Evolutionary conservation across 2,797 vertebrate species (phyloP), one percentile per base, ranked within the genome.

Genomic region (Scomberomorus guttatus): DNA sequence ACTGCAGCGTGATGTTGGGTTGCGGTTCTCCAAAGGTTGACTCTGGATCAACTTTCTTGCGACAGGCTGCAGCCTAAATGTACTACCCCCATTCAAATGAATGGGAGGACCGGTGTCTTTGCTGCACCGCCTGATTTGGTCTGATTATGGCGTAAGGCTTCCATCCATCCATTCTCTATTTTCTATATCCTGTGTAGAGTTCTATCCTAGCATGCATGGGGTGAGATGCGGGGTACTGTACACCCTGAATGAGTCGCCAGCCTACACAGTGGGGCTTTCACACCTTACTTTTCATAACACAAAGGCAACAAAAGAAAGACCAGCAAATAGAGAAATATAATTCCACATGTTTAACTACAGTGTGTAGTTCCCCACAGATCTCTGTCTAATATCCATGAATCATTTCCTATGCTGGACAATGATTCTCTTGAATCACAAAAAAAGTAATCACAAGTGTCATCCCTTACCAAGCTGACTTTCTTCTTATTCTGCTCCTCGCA

Each of bases 381-480:
- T 17, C 44, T 48, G 0, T 48, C 15, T 17, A 18, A 51, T 66
- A 52, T 52, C 29, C 67, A 27, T 59, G 54, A 74, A 62, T 74
- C 27, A 14, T 61, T 66, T 42, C 18, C 39, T 32, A n/a, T 5
- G 9, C 13, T 18, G 25, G 13, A 64, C 75, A 39, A 3, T 50
- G 46, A 66, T 81, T 68, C 75, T 84, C 68, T 58, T 32, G 62
- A 56, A 63, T 44, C 34, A 68, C 69, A 76, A 29, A 63, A 82
- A 78, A 78, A 77, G 24, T 80, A 75, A 85, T 82, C 57, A 54
- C 29, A 82, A 77, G 62, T 75, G 82, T 87, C 77, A 72, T 56
- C 62, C 54, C 42, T 54, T 6, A 52, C 44, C 74, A 50, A 9
- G 1, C 25, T 12, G 57, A 67, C 18, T 54, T n/a, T n/a, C n/a